Conservation (phyloP, 2,888 invertebrate species). For the Eupithecia subfuscata region DNA sequence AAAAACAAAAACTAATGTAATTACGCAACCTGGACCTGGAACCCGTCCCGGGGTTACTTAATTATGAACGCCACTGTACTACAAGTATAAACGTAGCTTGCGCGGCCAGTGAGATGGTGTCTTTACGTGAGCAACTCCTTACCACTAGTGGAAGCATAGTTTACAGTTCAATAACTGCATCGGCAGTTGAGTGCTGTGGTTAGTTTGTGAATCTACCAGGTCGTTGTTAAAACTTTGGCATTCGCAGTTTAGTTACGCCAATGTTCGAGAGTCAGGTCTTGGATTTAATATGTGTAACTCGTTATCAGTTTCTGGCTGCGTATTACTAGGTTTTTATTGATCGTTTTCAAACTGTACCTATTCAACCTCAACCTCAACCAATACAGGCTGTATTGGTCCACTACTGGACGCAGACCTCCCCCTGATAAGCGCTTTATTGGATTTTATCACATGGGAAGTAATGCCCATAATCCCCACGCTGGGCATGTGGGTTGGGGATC, state of each 20-base stretch:
- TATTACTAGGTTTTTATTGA: neutral
- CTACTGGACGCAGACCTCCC: no score
- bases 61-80: no score
- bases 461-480: no score
- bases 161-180: conserved; percentile 19
- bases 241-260: conserved; percentile 13
- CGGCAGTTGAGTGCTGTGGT: conserved; percentile 23
- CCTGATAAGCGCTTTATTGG: no score
- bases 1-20: no score
- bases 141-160: conserved; percentile 16
- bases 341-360: neutral
- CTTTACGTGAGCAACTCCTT: neutral
- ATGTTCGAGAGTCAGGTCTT: neutral
- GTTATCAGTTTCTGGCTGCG: neutral
- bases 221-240: conserved; percentile 31
- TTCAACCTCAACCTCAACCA: no score
- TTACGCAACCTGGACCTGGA: no score
- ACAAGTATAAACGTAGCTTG: neutral
- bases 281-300: neutral
- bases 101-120: neutral
- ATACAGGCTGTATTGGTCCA: no score
- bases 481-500: no score
- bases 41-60: no score
- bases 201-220: conserved; percentile 23
- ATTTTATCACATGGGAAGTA: no score